Evolutionary conservation across 2,113 vertebrate species (phyloP).

Genomic region (Okapia johnstoni): DNA sequence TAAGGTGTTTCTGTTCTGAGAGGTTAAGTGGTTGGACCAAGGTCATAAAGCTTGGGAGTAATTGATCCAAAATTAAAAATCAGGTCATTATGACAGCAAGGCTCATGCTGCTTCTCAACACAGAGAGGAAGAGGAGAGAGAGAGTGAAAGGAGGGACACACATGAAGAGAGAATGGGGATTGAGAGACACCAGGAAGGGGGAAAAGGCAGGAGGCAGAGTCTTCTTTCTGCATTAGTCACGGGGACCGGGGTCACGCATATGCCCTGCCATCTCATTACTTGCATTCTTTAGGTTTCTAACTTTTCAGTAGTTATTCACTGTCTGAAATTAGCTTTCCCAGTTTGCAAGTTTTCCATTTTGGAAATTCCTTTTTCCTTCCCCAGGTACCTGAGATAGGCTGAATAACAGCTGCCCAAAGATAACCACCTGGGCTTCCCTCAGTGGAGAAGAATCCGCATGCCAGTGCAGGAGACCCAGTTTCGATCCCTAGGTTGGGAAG

Average conservation of each 20-base stretch:
- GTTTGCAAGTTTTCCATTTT: background rate
- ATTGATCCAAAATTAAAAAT: background rate
- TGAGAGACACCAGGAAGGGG: background rate
- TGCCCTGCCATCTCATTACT: background rate
- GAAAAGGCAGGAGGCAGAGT: background rate
- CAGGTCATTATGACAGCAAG: background rate
- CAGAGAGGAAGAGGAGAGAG: background rate
- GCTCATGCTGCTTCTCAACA: background rate
- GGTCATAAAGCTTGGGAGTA: background rate
- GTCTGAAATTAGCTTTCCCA: background rate
- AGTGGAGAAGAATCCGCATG: background rate
- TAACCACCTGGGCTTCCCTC: background rate
- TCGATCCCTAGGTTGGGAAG: background rate
- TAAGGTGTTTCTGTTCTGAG: background rate
- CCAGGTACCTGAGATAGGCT: background rate
- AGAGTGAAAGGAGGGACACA: rapidly evolving
- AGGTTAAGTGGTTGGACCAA: background rate
- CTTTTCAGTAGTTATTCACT: background rate
- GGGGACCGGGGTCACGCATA: rapidly evolving
- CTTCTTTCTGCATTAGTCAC: background rate
- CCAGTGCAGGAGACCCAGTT: background rate
- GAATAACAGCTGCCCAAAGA: background rate
- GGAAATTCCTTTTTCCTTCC: background rate
- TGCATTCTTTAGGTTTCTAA: background rate
- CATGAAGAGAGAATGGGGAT: too few relatives aligned